phyloP scores from a whole-genome alignment of 2,113 vertebrate species.

The Neofelis nebulosa region DNA sequence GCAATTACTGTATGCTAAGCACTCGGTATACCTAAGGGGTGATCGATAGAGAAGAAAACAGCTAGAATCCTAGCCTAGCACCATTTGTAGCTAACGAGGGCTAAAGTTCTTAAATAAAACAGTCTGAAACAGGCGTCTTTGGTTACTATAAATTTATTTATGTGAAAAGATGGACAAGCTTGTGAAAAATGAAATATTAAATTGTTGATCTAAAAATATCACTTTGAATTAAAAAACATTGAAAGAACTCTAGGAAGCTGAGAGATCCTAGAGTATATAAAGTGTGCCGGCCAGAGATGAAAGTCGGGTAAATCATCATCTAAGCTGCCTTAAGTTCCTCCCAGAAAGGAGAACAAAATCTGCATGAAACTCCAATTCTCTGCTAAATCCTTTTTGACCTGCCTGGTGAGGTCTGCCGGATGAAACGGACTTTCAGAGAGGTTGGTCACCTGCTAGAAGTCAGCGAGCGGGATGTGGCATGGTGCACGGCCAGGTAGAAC shows the following conservation, averaged over 20 bases:
- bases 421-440: not conserved
- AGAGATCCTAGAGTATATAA: not conserved
- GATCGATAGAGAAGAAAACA: not conserved
- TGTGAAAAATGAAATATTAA: not conserved
- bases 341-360: not conserved
- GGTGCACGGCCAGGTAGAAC: not conserved
- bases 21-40: not conserved
- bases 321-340: not conserved
- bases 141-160: not conserved
- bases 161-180: not conserved
- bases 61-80: not conserved
- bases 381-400: not conserved
- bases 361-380: fast-evolving
- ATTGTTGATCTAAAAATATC: not conserved
- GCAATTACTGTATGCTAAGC: not conserved
- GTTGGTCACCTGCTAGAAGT: not conserved
- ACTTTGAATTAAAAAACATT: not conserved
- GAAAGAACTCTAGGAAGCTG: not conserved
- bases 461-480: too few relatives aligned
- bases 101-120: not conserved
- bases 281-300: not conserved
- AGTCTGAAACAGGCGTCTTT: not conserved
- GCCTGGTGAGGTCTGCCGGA: not conserved
- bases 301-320: not conserved
- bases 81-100: not conserved